Evolutionary conservation across 2,113 vertebrate genomes (phyloP).

Genomic region (Centrocercus urophasianus): DNA sequence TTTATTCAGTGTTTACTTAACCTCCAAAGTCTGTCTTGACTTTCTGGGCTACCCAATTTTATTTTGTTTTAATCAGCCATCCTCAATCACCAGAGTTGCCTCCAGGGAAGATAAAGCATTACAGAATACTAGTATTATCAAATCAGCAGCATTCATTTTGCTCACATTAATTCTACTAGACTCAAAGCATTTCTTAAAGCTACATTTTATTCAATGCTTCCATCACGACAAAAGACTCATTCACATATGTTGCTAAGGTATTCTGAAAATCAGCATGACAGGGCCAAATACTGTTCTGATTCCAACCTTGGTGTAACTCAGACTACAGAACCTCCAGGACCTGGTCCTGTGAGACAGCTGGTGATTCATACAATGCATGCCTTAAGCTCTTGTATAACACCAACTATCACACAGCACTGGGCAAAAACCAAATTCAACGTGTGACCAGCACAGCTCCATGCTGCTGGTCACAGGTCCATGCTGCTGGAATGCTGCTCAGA

Average conservation of each 20-base stretch:
- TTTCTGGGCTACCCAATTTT: not conserved
- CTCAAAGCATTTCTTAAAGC: not conserved
- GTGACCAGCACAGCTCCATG: rapidly evolving
- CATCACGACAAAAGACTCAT: not conserved
- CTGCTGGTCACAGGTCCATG: too few species aligned
- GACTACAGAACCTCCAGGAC: not conserved
- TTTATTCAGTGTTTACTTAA: not conserved
- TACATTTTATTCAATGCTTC: not conserved
- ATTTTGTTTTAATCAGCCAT: too few species aligned
- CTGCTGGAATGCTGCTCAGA: not conserved
- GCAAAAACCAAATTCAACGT: not conserved
- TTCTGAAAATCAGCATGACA: not conserved
- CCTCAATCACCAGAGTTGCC: not conserved
- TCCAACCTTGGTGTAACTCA: not conserved
- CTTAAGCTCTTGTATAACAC: not conserved
- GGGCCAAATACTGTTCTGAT: not conserved
- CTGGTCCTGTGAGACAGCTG: not conserved
- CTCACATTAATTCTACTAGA: not conserved
- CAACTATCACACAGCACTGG: rapidly evolving
- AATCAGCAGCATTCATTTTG: not conserved
- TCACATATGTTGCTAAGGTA: not conserved
- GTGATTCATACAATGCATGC: rapidly evolving
- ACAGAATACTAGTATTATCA: not conserved
- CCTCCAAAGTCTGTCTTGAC: too few species aligned
- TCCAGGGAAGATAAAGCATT: not conserved